A percentile compares a stretch with the other conserved stretches of the same genome.
These are phyloP conservation scores for Barnardius zonarius DNA, from an alignment of 2,113 vertebrate species.

Conservation along the genomic window DNA sequence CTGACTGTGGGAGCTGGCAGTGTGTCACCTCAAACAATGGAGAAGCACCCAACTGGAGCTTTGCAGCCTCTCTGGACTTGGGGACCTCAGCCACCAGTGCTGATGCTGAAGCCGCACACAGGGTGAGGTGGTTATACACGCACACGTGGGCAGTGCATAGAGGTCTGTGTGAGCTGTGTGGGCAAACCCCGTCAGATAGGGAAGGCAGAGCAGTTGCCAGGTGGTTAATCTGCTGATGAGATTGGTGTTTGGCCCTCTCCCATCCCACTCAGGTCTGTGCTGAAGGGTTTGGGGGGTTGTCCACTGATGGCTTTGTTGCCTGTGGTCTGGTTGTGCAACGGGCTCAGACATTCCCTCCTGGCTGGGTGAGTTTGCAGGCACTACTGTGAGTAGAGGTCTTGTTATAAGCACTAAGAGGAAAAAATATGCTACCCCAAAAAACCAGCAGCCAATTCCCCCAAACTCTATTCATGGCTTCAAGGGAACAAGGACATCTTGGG, in stretches of 20 bases:
- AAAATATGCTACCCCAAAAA: not conserved
- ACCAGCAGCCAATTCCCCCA: not conserved
- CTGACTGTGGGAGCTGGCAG: not conserved
- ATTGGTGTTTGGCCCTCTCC: not conserved
- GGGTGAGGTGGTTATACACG: not conserved
- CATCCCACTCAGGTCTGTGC: not conserved
- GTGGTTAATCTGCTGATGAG: not conserved
- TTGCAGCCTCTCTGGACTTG: not conserved
- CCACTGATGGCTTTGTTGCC: constrained; percentile 49
- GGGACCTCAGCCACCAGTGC: not conserved
- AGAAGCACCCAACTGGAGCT: not conserved
- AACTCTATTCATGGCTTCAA: not conserved
- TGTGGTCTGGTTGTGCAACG: not conserved
- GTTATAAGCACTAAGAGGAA: not conserved
- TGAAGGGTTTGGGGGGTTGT: not conserved
- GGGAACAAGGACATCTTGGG: not conserved
- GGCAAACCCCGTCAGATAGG: not conserved
- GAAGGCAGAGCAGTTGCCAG: not conserved
- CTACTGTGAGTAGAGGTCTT: not conserved
- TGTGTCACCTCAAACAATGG: not conserved
- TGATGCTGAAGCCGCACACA: not conserved
- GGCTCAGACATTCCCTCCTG: not conserved
- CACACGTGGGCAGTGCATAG: not conserved
- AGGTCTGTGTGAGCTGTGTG: not conserved
- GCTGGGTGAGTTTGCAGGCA: not conserved